These are phyloP conservation scores for Leucophora obtusa DNA, from an alignment of 2,888 invertebrate species.

Conservation along the genomic window DNA sequence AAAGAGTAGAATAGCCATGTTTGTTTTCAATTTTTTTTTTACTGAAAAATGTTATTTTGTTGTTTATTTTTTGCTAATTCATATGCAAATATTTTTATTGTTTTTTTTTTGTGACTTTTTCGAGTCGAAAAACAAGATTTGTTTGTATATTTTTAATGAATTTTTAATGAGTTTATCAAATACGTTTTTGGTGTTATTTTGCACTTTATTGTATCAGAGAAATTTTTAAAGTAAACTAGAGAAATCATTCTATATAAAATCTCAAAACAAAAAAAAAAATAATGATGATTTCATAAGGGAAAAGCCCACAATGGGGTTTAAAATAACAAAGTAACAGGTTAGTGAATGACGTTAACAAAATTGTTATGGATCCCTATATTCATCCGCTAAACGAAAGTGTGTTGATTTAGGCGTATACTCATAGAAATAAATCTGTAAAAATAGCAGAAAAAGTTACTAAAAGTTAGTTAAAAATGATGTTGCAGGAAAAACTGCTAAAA, in stretches of 20 bases:
- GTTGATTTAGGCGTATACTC: too few relatives aligned
- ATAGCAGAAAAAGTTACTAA: too few relatives aligned
- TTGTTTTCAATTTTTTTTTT: background rate
- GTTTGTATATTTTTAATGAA: conserved; percentile 26
- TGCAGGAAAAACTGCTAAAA: too few relatives aligned
- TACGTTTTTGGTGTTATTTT: conserved; percentile 1
- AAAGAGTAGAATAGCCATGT: conserved; percentile 4
- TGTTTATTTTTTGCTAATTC: conserved; percentile 22
- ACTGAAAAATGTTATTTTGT: background rate
- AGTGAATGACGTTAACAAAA: too few relatives aligned
- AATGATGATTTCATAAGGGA: background rate
- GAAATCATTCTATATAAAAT: background rate
- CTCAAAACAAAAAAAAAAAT: background rate
- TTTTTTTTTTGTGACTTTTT: background rate
- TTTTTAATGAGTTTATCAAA: conserved; percentile 40
- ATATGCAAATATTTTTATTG: conserved; percentile 38
- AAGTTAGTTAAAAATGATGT: too few relatives aligned
- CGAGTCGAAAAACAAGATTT: background rate
- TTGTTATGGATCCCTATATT: too few relatives aligned
- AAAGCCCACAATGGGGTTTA: background rate
- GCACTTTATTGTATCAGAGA: conserved; percentile 3
- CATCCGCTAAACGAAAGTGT: too few relatives aligned
- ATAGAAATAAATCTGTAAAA: too few relatives aligned
- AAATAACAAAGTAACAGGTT: background rate
- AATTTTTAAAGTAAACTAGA: conserved; percentile 16